Evolutionary conservation across 2,888 invertebrate genomes (phyloP).

Genomic region (Hedya salicella): DNA sequence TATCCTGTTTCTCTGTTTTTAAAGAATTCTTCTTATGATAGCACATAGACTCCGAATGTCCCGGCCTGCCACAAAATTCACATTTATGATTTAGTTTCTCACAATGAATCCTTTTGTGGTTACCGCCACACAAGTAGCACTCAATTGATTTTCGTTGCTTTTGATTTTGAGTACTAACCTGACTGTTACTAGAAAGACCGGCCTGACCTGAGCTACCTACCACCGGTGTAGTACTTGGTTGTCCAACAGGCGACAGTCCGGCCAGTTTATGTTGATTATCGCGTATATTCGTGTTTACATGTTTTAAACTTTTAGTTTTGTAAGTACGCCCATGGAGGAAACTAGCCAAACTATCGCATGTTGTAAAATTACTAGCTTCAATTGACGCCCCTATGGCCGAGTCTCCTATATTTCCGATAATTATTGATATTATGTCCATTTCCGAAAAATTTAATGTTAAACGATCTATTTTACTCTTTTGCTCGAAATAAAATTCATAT

Average conservation of each 20-base stretch:
- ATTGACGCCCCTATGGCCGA: not conserved
- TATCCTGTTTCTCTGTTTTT: conserved; percentile 15
- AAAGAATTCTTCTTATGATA: conserved; percentile 22
- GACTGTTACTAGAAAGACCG: no score
- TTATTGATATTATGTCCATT: no score
- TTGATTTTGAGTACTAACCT: not conserved
- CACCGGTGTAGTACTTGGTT: no score
- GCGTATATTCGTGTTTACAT: no score
- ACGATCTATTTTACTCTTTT: no score
- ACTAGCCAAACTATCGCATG: not conserved
- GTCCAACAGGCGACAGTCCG: no score
- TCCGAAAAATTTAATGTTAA: no score
- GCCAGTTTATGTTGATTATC: no score
- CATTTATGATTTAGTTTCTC: conserved; percentile 10
- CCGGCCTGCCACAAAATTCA: conserved; percentile 19
- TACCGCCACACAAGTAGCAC: conserved; percentile 24
- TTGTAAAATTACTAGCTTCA: conserved; percentile 1
- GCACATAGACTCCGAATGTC: conserved; percentile 16
- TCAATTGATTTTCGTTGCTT: conserved; percentile 17
- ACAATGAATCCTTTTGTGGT: conserved; percentile 13
- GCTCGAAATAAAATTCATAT: no score
- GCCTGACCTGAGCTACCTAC: no score
- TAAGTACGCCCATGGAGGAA: not conserved
- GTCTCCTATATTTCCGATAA: no score
- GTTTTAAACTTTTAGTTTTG: not conserved